Evolutionary conservation across 2,888 invertebrate species (phyloP).

Genomic region (Lampropteryx suffumata): DNA sequence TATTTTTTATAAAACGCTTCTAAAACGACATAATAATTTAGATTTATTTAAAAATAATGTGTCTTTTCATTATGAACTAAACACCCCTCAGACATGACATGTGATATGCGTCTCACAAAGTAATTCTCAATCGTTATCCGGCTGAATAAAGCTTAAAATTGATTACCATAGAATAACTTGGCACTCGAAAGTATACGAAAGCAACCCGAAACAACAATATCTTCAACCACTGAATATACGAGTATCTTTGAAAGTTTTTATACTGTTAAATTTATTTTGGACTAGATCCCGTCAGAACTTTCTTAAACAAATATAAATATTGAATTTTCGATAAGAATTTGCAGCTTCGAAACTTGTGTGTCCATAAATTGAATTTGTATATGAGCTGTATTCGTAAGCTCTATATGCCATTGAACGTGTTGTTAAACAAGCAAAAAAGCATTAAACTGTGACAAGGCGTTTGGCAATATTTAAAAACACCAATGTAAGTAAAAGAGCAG

Average conservation of each 20-base stretch:
- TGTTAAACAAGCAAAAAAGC: no score
- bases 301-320: constrained; percentile 19
- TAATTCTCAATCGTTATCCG: constrained; percentile 19
- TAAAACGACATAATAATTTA: no score
- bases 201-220: constrained; percentile 34
- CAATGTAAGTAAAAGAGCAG: no score
- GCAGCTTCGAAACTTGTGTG: not conserved
- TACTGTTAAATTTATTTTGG: constrained; percentile 31
- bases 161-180: constrained; percentile 31
- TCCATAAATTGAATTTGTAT: not conserved
- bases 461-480: no score
- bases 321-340: constrained; percentile 9
- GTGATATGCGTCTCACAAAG: constrained; percentile 15
- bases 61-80: constrained; percentile 7
- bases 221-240: constrained; percentile 25
- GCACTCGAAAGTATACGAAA: constrained; percentile 31
- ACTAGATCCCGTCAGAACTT: constrained; percentile 26
- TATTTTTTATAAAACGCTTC: no score
- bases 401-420: no score
- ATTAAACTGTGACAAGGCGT: no score
- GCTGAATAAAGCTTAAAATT: constrained; percentile 24
- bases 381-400: no score
- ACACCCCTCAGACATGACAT: constrained; percentile 3
- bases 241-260: constrained; percentile 33
- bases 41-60: no score